Conservation (phyloP, 2,888 invertebrate species). For the Polydesmus complanatus region DNA sequence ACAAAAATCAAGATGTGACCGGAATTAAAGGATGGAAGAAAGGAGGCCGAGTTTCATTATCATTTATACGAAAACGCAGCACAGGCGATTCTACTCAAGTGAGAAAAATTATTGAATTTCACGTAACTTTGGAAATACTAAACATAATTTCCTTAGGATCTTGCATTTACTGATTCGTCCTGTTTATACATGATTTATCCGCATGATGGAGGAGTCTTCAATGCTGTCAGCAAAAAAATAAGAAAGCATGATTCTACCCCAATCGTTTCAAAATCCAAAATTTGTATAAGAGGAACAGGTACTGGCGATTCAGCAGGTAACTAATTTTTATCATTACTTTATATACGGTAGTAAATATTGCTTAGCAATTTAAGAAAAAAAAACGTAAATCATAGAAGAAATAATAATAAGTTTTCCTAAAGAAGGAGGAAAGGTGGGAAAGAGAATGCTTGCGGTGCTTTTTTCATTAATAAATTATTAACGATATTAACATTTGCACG, state of each 20-base stretch:
- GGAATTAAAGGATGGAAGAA: constrained; percentile 52
- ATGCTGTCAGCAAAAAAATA: constrained; percentile 70
- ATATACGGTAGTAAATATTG: too few relatives aligned
- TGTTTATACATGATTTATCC: constrained; percentile 81
- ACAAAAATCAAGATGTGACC: constrained; percentile 49
- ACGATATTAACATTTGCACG: too few relatives aligned
- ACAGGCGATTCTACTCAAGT: constrained; percentile 46
- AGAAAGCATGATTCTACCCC: constrained; percentile 63
- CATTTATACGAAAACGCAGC: constrained; percentile 60
- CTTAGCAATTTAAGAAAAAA: too few relatives aligned
- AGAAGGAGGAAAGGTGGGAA: too few relatives aligned
- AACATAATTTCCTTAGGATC: constrained; percentile 43
- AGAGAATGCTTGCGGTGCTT: too few relatives aligned
- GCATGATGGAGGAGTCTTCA: constrained; percentile 64
- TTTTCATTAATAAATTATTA: too few relatives aligned
- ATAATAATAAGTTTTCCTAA: too few relatives aligned
- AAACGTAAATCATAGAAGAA: too few relatives aligned
- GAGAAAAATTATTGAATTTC: constrained; percentile 10
- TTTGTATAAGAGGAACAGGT: constrained; percentile 59
- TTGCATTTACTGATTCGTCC: constrained; percentile 63
- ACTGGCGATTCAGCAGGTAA: constrained; percentile 25
- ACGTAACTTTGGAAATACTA: too few relatives aligned
- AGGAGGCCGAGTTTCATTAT: constrained; percentile 62
- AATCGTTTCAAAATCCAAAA: constrained; percentile 52
- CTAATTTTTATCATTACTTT: background rate